Conservation (phyloP, 2,797 vertebrate species). For the Alcedo atthis region DNA sequence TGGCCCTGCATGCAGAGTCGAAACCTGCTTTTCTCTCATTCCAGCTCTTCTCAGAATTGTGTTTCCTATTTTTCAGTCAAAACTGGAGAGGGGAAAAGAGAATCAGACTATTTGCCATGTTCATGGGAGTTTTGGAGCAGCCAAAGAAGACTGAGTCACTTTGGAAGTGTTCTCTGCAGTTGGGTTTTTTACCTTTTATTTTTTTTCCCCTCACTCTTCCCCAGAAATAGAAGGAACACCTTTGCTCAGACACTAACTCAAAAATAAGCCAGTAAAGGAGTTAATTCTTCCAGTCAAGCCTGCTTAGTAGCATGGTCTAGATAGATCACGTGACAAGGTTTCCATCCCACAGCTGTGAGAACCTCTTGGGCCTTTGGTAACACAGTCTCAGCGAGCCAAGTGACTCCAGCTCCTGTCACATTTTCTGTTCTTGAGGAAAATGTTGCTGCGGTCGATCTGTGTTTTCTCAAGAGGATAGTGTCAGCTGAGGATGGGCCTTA, state of each 20-base stretch:
- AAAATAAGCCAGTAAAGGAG: neutral
- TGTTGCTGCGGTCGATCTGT: neutral
- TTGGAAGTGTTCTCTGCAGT: neutral
- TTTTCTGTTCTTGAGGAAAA: neutral
- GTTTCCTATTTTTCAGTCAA: neutral
- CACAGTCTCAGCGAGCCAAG: neutral
- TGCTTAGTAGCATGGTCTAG: neutral
- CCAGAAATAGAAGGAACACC: neutral
- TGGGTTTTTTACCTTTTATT: neutral
- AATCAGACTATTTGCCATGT: neutral
- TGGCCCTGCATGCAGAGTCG: neutral
- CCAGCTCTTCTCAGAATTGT: neutral
- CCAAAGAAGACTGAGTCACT: neutral
- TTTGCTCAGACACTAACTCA: neutral
- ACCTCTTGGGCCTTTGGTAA: neutral
- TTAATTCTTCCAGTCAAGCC: neutral
- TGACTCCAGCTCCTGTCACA: neutral
- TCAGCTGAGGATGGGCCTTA: neutral
- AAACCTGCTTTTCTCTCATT: neutral
- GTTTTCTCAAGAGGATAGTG: neutral
- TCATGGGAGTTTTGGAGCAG: neutral
- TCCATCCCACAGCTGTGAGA: neutral
- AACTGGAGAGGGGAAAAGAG: neutral
- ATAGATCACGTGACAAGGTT: neutral
- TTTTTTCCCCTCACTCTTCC: neutral